Evolutionary conservation across 2,888 invertebrate species (phyloP), one percentile per base, ranked within the genome.

Genomic region (Chrysopilus asiliformis): DNA sequence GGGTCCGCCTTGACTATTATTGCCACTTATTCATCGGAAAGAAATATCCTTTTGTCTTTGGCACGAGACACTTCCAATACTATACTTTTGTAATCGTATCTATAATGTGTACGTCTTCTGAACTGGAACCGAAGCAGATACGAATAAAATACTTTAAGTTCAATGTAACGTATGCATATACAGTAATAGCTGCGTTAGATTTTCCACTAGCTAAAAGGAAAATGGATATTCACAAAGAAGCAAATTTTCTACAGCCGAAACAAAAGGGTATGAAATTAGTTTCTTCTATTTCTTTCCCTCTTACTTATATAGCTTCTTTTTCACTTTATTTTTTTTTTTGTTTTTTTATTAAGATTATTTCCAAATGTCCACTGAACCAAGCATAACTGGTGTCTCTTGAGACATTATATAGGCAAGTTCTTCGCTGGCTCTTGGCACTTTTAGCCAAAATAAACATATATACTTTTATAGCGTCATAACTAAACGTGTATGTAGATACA

Each of bases 11-110:
- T 33, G 29, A 34, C 34, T 34, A 39, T 39, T 39, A 34, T 34
- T 39, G 39, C 39, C 39, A 39, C 39, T 39, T 39, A 39, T 24
- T 34, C 39, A 34, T 30, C 34, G 26, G 26, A 31, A 34, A 16
- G 29, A 25, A 34, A 39, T 34, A 16, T 14, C 30, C 30, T 30
- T 31, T 26, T 30, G 27, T 34, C 16, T 30, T 5, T 17, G 12
- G n/a, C 5, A 15, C 17, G 15, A 3, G 12, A 27, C 8, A 27
- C 15, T 14, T 13, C n/a, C 8, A 13, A 27, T n/a, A n/a, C 8
- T 12, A 27, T 27, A 4, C 13, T 4, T 12, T 5, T 12, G 27
- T 12, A 26, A 16, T 10, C 4, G 10, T 28, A 10, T 28, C 14
- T 13, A 10, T 13, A 8, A 10, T 28, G 15, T 28, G 10, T n/a